These are phyloP conservation scores for Cydia pomonella DNA, from an alignment of 1,140 invertebrate genomes.

Conservation along the genomic window DNA sequence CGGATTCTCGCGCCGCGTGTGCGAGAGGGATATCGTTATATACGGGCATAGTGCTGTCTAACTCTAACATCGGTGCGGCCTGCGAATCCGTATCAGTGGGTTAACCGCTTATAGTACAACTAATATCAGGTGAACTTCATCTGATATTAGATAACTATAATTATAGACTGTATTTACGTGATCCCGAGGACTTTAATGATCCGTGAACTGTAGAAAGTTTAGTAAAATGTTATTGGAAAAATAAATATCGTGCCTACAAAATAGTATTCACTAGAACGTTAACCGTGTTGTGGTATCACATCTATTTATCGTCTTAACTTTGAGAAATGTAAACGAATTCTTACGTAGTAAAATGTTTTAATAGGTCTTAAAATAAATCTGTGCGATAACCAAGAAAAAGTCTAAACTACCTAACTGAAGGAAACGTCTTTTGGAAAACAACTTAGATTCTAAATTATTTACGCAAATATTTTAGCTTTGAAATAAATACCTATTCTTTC, in stretches of 20 bases:
- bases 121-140: not conserved
- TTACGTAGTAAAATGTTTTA: not conserved
- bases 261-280: conserved; percentile 41
- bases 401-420: no score
- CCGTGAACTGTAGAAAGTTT: not conserved
- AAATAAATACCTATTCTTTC: no score
- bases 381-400: no score
- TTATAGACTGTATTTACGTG: not conserved
- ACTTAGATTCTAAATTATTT: no score
- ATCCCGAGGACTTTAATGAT: not conserved
- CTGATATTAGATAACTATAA: not conserved
- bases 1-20: no score
- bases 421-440: no score
- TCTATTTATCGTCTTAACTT: not conserved
- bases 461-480: no score
- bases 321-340: not conserved
- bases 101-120: no score
- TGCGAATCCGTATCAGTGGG: no score
- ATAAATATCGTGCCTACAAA: conserved; percentile 13
- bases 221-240: not conserved
- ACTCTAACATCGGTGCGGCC: no score
- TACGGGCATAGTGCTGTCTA: no score
- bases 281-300: conserved; percentile 15
- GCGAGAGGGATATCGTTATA: no score
- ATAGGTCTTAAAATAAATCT: not conserved